Evolutionary conservation across 2,888 invertebrate genomes (phyloP).

Genomic region (Tortrix viridana): DNA sequence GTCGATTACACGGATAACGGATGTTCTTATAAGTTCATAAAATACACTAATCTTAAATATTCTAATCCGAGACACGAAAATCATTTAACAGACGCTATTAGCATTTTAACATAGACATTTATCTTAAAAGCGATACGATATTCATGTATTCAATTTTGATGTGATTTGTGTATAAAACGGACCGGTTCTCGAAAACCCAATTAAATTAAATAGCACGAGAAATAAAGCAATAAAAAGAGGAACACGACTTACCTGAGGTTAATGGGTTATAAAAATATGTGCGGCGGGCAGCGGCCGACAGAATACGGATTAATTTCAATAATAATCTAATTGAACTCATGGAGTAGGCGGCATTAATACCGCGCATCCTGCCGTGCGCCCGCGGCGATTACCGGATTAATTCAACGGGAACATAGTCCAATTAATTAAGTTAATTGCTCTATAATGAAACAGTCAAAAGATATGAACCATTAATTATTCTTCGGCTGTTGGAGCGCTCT

Average conservation of each 20-base stretch:
- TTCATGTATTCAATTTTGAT: constrained; percentile 39
- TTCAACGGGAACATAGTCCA: constrained; percentile 16
- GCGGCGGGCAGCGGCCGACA: constrained; percentile 25
- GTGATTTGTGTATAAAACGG: constrained; percentile 36
- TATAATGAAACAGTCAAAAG: constrained; percentile 30
- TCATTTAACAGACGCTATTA: constrained; percentile 51
- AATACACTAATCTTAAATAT: constrained; percentile 50
- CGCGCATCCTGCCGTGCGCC: constrained; percentile 16
- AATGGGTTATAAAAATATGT: constrained; percentile 51
- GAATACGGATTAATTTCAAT: constrained; percentile 34
- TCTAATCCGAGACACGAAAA: constrained; percentile 47
- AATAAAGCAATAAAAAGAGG: constrained; percentile 64
- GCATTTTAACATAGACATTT: constrained; percentile 54
- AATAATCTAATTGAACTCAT: constrained; percentile 36
- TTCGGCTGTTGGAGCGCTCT: constrained; percentile 6
- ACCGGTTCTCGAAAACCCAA: constrained; percentile 53
- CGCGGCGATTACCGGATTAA: constrained; percentile 22
- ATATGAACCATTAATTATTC: constrained; percentile 25
- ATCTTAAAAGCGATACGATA: constrained; percentile 34
- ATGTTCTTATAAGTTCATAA: constrained; percentile 54
- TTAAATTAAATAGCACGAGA: constrained; percentile 56
- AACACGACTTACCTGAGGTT: constrained; percentile 57
- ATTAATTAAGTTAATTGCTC: constrained; percentile 25
- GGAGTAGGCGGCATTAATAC: constrained; percentile 18
- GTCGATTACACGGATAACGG: constrained; percentile 49